Percentiles rank a stretch among this genome's conserved stretches.
phyloP scores from a whole-genome alignment of 2,888 invertebrate genomes.

The Ochropacha duplaris region DNA sequence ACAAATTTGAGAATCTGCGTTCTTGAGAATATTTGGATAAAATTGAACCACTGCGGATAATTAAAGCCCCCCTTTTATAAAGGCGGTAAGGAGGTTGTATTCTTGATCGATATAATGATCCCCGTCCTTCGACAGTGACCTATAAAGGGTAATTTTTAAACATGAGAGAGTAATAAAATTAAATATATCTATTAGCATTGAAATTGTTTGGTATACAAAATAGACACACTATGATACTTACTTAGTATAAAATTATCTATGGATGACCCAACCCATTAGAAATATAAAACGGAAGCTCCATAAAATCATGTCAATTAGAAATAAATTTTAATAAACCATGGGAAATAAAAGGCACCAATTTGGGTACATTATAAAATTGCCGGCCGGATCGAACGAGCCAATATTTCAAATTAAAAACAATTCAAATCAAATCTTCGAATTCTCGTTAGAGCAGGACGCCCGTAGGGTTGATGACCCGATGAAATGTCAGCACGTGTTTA shows the following conservation, averaged over 20 bases:
- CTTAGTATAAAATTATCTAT: constrained; percentile 35
- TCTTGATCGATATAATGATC: too few relatives aligned
- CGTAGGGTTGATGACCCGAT: constrained; percentile 82
- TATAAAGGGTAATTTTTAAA: too few relatives aligned
- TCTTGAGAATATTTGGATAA: too few relatives aligned
- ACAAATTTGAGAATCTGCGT: too few relatives aligned
- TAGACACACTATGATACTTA: background rate
- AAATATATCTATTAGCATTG: too few relatives aligned
- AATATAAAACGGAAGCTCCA: constrained; percentile 73
- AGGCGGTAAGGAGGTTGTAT: too few relatives aligned
- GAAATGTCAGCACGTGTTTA: constrained; percentile 76
- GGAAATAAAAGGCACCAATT: constrained; percentile 36
- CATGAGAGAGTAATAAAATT: too few relatives aligned
- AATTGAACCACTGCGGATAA: too few relatives aligned
- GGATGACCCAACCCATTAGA: constrained; percentile 51
- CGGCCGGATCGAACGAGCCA: constrained; percentile 61
- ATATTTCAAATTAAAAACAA: constrained; percentile 82
- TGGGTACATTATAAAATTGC: constrained; percentile 47
- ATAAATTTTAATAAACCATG: constrained; percentile 71
- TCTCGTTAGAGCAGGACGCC: constrained; percentile 81
- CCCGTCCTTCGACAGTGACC: too few relatives aligned
- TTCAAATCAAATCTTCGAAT: constrained; percentile 82
- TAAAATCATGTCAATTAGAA: constrained; percentile 54
- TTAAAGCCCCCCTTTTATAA: too few relatives aligned
- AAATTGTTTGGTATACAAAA: too few relatives aligned